Percentiles rank a stretch among this genome's conserved stretches.
Evolutionary conservation across 2,888 invertebrate species (phyloP).

Genomic region (Pheosia gnoma): DNA sequence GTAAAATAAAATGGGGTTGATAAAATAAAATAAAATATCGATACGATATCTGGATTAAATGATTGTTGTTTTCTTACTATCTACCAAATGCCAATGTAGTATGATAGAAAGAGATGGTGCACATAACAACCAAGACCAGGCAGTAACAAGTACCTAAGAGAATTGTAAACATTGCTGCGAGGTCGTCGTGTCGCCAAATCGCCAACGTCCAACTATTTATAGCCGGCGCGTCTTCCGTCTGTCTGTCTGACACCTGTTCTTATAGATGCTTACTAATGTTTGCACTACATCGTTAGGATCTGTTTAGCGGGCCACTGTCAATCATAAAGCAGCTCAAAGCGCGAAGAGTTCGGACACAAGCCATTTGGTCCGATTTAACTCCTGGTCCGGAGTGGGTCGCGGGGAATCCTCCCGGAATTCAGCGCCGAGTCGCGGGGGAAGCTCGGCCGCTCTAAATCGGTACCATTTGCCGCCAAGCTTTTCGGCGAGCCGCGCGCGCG

Average conservation of each 20-base stretch:
- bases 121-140: constrained; percentile 25
- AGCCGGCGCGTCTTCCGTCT: constrained; percentile 76
- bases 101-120: constrained; percentile 5
- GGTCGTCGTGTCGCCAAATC: constrained; percentile 76
- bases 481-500: constrained; percentile 68
- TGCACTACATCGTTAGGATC: constrained; percentile 43
- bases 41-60: too few relatives aligned
- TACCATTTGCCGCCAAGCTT: constrained; percentile 76
- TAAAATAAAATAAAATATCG: too few relatives aligned
- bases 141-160: constrained; percentile 55
- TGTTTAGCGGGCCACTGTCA: constrained; percentile 37
- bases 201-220: constrained; percentile 75
- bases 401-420: constrained; percentile 81
- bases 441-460: constrained; percentile 76
- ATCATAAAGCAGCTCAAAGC: constrained; percentile 54
- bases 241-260: constrained; percentile 76
- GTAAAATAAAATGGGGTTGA: not conserved
- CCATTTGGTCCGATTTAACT: constrained; percentile 70
- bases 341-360: constrained; percentile 47
- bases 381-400: constrained; percentile 70
- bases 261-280: constrained; percentile 46
- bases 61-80: too few relatives aligned
- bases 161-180: constrained; percentile 77
- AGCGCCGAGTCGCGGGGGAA: constrained; percentile 70
- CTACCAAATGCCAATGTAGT: not conserved